phyloP scores from a whole-genome alignment of 2,888 invertebrate species.

The Temnothorax rugatulus region DNA sequence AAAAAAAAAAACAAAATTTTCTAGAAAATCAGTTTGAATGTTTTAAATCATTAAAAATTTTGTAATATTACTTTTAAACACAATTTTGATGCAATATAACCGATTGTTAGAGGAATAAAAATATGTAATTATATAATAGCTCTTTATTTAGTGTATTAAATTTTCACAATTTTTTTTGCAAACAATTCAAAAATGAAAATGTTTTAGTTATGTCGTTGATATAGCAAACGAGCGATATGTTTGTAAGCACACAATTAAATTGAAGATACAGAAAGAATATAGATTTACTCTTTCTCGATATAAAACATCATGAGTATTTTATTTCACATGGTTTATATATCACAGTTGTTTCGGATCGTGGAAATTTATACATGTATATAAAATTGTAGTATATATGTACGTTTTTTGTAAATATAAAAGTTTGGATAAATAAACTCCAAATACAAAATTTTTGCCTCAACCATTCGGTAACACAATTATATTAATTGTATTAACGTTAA shows the following conservation, averaged over 20 bases:
- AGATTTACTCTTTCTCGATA: not conserved
- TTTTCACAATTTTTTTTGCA: no score
- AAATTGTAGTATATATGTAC: not conserved
- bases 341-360: not conserved
- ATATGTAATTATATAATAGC: no score
- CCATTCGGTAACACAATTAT: not conserved
- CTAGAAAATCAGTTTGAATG: no score
- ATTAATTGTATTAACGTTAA: not conserved
- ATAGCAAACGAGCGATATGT: not conserved
- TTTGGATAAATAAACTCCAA: not conserved
- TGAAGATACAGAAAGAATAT: not conserved
- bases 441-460: not conserved
- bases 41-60: no score
- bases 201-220: no score
- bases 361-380: not conserved
- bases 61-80: no score
- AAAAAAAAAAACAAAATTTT: no score
- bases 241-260: slow-evolving; percentile 1
- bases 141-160: no score
- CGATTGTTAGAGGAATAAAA: no score
- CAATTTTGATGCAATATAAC: no score
- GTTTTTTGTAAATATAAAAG: not conserved
- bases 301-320: not conserved
- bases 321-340: not conserved
- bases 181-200: no score